These are phyloP conservation scores for Enteromius argenteus DNA, from an alignment of 2,797 vertebrate genomes.

Conservation along the genomic window DNA sequence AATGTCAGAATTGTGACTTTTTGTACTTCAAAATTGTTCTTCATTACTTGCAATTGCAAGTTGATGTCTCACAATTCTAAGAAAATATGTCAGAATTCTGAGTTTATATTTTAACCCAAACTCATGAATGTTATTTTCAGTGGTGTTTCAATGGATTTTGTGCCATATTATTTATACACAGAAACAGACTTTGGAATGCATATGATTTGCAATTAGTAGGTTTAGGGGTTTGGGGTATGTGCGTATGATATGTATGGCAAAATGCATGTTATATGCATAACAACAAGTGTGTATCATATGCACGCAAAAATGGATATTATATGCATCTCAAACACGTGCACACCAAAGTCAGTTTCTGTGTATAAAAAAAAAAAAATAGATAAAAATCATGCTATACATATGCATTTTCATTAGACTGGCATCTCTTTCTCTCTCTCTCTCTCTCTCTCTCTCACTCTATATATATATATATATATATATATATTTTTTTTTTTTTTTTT, in stretches of 20 bases:
- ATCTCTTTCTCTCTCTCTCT: too few species aligned
- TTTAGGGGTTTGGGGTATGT: not conserved
- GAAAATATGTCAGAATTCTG: not conserved
- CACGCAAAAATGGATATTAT: too few species aligned
- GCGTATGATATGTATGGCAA: too few species aligned
- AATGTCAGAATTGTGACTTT: not conserved
- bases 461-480: too few species aligned
- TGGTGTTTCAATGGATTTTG: not conserved
- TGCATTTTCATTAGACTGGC: not conserved
- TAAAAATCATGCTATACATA: not conserved
- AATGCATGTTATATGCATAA: not conserved
- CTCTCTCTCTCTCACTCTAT: too few species aligned
- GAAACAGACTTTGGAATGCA: not conserved
- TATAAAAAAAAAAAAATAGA: not conserved
- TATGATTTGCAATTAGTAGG: too few species aligned
- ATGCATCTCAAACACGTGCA: not conserved
- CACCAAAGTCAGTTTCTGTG: not conserved
- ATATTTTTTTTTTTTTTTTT: too few species aligned
- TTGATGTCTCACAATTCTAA: not conserved
- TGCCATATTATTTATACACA: not conserved
- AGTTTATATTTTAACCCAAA: not conserved
- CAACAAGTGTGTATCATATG: not conserved
- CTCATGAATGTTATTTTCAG: not conserved
- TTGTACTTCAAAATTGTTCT: not conserved
- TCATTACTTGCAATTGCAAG: not conserved